These are phyloP conservation scores for Arizona elegans DNA, from an alignment of 2,113 vertebrate species.

Conservation along the genomic window DNA sequence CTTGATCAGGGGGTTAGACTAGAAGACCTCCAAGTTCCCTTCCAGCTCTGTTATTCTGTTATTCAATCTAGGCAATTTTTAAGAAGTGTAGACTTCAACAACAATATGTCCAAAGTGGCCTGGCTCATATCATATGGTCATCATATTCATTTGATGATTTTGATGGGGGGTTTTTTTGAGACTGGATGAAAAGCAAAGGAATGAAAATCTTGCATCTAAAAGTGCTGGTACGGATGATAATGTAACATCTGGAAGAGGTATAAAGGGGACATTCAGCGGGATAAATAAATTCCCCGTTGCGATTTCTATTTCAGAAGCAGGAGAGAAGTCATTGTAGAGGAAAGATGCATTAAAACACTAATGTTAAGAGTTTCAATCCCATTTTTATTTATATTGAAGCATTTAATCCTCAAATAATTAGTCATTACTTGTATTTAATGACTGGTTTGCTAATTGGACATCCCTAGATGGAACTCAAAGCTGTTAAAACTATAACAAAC, in stretches of 20 bases:
- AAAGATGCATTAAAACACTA: slow-evolving; percentile 48
- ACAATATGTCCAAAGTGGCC: background rate
- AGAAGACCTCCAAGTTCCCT: no score
- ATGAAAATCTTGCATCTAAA: slow-evolving; percentile 43
- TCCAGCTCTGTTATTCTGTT: no score
- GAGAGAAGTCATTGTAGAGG: slow-evolving; percentile 50
- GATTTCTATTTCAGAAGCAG: slow-evolving; percentile 46
- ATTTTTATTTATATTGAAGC: slow-evolving; percentile 71
- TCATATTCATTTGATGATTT: background rate
- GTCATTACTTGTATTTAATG: slow-evolving; percentile 70
- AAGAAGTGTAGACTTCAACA: background rate
- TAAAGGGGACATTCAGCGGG: slow-evolving; percentile 47
- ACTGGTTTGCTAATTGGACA: slow-evolving; percentile 67
- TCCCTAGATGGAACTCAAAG: slow-evolving; percentile 62
- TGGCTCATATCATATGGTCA: background rate
- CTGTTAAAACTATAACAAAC: slow-evolving; percentile 65
- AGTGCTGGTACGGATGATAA: slow-evolving; percentile 35
- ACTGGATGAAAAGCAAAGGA: background rate
- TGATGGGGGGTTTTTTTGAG: background rate
- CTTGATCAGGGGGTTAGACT: no score
- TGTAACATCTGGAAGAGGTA: slow-evolving; percentile 54
- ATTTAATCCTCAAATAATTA: slow-evolving; percentile 71
- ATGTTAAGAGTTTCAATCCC: slow-evolving; percentile 63
- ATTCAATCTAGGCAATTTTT: no score
- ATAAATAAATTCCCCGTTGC: slow-evolving; percentile 45